These are phyloP conservation scores for Mesorhabditis sp. DNA, from an alignment of 2,888 invertebrate species.

Conservation along the genomic window DNA sequence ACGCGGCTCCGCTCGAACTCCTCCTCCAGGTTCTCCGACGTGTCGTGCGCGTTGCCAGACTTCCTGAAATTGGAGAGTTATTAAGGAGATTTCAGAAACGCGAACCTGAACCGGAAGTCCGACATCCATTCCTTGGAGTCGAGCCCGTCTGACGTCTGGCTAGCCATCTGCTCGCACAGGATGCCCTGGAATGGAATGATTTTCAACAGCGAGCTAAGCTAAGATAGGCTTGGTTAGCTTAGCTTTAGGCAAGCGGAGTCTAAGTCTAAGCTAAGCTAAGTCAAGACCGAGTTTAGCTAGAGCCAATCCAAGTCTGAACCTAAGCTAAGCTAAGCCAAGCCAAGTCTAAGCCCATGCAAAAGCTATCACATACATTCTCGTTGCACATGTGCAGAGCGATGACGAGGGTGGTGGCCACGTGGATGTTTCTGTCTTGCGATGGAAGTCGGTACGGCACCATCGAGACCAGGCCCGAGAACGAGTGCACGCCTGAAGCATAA, in stretches of 20 bases:
- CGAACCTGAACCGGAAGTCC: neutral
- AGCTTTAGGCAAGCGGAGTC: too few relatives aligned
- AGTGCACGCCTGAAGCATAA: neutral
- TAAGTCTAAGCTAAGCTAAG: too few relatives aligned
- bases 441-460: neutral
- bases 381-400: neutral
- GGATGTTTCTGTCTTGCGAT: neutral
- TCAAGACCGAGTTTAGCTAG: too few relatives aligned
- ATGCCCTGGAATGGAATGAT: neutral
- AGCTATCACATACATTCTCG: neutral
- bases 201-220: too few relatives aligned
- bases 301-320: too few relatives aligned
- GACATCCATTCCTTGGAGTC: neutral
- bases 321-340: neutral
- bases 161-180: neutral
- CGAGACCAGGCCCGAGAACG: neutral
- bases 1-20: too few relatives aligned
- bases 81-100: neutral
- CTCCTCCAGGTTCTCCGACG: too few relatives aligned
- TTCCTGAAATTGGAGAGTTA: neutral
- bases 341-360: neutral
- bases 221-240: too few relatives aligned
- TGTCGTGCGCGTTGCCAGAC: neutral
- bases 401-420: conserved; percentile 4
- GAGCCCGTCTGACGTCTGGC: neutral